Conservation (phyloP, 2,888 invertebrate species). For the Zaprionus obscuricornis region DNA sequence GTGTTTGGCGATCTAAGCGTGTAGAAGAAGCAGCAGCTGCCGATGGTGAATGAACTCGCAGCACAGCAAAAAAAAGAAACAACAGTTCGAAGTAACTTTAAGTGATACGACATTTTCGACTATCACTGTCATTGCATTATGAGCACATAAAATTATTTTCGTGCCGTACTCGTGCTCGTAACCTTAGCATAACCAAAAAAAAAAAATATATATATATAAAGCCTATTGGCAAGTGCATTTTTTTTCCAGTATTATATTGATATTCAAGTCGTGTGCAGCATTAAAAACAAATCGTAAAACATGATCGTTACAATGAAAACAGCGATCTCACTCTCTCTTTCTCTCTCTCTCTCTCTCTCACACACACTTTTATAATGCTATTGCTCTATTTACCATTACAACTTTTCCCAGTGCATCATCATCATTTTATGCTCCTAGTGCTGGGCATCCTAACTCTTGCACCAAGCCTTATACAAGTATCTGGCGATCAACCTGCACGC, state of each 20-base stretch:
- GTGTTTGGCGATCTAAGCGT: conserved; percentile 24
- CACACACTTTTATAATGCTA: conserved; percentile 5
- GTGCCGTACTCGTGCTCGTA: no score
- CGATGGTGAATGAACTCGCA: conserved; percentile 69
- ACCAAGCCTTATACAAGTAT: conserved; percentile 37
- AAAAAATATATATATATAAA: no score
- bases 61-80: no score
- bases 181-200: neutral
- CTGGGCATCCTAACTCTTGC: conserved; percentile 50
- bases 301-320: no score
- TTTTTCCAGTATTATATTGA: conserved; percentile 32
- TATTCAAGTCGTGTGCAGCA: conserved; percentile 53
- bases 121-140: no score
- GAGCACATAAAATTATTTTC: neutral
- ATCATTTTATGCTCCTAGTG: conserved; percentile 38
- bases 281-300: conserved; percentile 49
- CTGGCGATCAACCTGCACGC: conserved; percentile 83
- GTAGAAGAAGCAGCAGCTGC: neutral
- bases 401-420: conserved; percentile 36
- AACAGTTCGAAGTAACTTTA: neutral
- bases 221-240: conserved; percentile 5
- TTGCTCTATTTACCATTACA: neutral
- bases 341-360: conserved; percentile 1
- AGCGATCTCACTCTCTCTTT: no score
- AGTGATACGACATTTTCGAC: conserved; percentile 23